phyloP scores from a whole-genome alignment of 2,797 vertebrate genomes.

The Helostoma temminkii region DNA sequence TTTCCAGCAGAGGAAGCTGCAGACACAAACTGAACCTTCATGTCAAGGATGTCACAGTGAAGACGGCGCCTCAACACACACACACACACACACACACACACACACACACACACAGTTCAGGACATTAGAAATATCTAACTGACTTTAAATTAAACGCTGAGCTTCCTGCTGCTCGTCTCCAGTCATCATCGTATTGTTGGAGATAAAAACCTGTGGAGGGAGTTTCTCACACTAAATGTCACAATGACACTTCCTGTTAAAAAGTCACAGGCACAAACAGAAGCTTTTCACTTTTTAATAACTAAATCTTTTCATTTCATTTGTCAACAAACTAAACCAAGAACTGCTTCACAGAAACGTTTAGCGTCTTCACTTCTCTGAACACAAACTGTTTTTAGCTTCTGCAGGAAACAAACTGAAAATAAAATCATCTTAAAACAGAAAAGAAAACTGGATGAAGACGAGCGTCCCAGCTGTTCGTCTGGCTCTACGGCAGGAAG shows the following conservation, averaged over 20 bases:
- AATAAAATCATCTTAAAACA: not conserved
- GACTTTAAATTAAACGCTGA: too few relatives aligned
- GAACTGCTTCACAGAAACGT: not conserved
- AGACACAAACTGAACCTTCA: too few relatives aligned
- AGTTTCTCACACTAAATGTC: too few relatives aligned
- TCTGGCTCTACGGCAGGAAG: slow-evolving; percentile 23
- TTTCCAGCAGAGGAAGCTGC: too few relatives aligned
- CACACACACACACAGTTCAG: too few relatives aligned
- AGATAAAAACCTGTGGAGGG: too few relatives aligned
- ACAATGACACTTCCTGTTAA: not conserved
- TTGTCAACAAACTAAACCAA: not conserved
- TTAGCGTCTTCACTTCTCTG: not conserved
- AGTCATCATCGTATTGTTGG: too few relatives aligned
- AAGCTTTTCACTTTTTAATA: slow-evolving; percentile 21
- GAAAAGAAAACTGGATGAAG: not conserved
- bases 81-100: too few relatives aligned
- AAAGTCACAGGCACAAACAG: not conserved
- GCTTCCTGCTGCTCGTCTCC: too few relatives aligned
- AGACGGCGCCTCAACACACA: too few relatives aligned
- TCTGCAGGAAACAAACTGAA: slow-evolving; percentile 1
- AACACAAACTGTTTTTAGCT: not conserved
- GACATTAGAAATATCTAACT: too few relatives aligned
- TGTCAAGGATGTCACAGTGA: too few relatives aligned
- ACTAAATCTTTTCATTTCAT: slow-evolving; percentile 2
- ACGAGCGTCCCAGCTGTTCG: not conserved